These are phyloP conservation scores for Gerris buenoi DNA, from an alignment of 1,140 invertebrate species.

Conservation along the genomic window DNA sequence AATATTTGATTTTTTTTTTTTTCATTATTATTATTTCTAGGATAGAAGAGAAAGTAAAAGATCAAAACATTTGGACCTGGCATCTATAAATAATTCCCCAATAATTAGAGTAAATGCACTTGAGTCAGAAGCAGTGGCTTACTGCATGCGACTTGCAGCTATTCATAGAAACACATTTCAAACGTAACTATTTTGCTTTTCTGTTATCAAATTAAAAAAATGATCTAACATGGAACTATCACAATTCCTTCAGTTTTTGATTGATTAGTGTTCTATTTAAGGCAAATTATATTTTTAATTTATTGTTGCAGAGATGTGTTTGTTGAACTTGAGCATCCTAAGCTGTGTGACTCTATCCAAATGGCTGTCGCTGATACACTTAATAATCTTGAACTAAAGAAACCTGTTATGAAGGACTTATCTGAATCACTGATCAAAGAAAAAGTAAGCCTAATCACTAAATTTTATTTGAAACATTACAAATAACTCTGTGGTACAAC, in stretches of 20 bases:
- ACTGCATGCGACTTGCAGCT: not conserved
- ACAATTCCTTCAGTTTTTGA: not conserved
- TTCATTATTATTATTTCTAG: too few relatives aligned
- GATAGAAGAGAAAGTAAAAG: not conserved
- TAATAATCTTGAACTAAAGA: not conserved
- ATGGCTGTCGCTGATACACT: not conserved
- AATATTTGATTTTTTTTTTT: too few relatives aligned
- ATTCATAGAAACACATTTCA: not conserved
- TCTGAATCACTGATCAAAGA: not conserved
- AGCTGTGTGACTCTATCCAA: not conserved
- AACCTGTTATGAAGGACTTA: not conserved
- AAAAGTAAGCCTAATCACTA: too few relatives aligned
- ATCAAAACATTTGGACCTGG: not conserved
- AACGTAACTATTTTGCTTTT: too few relatives aligned
- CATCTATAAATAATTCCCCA: not conserved
- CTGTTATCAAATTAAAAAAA: too few relatives aligned
- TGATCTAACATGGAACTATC: too few relatives aligned
- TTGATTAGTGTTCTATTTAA: not conserved
- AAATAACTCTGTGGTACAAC: too few relatives aligned
- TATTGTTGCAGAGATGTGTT: not conserved
- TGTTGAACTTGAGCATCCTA: not conserved
- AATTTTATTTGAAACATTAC: too few relatives aligned
- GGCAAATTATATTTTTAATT: not conserved
- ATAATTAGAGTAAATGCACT: not conserved
- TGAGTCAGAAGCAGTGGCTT: not conserved